These are phyloP conservation scores for Orthochromis malagaraziensis DNA, from an alignment of 2,113 vertebrate genomes.

Conservation along the genomic window DNA sequence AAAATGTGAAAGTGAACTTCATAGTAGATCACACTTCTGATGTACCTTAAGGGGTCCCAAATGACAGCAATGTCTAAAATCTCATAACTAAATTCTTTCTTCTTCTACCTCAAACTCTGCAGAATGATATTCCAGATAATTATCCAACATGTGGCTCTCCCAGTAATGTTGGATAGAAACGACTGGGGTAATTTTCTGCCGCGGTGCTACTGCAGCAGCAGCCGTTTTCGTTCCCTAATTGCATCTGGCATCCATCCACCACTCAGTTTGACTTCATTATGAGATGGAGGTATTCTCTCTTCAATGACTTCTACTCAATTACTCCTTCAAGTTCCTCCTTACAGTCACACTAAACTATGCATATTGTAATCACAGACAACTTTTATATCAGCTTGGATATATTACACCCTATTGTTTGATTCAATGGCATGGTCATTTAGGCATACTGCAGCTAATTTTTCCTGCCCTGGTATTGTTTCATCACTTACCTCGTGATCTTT, in stretches of 20 bases:
- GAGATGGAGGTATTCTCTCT: conserved; percentile 62
- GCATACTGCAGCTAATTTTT: conserved; percentile 16
- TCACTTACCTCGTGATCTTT: conserved; percentile 6
- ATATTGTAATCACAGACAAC: conserved; percentile 42
- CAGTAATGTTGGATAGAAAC: conserved; percentile 37
- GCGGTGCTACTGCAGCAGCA: conserved; percentile 46
- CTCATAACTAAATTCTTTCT: background rate
- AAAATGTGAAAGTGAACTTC: background rate
- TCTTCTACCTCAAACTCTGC: conserved; percentile 21
- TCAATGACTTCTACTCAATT: conserved; percentile 65
- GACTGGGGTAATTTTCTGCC: conserved; percentile 53
- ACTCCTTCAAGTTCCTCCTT: conserved; percentile 42
- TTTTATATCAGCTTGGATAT: conserved; percentile 28
- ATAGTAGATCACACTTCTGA: background rate
- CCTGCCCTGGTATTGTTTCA: conserved; percentile 21
- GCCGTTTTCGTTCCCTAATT: conserved; percentile 61
- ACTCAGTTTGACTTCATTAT: conserved; percentile 65
- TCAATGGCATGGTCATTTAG: conserved; percentile 23
- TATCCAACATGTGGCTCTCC: conserved; percentile 49
- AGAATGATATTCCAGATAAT: conserved; percentile 45
- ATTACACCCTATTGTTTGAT: conserved; percentile 36
- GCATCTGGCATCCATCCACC: conserved; percentile 64
- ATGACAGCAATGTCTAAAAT: background rate
- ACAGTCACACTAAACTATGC: conserved; percentile 55
- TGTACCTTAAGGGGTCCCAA: background rate